These are phyloP conservation scores for Otis tarda DNA, from an alignment of 2,113 vertebrate genomes.

Conservation along the genomic window DNA sequence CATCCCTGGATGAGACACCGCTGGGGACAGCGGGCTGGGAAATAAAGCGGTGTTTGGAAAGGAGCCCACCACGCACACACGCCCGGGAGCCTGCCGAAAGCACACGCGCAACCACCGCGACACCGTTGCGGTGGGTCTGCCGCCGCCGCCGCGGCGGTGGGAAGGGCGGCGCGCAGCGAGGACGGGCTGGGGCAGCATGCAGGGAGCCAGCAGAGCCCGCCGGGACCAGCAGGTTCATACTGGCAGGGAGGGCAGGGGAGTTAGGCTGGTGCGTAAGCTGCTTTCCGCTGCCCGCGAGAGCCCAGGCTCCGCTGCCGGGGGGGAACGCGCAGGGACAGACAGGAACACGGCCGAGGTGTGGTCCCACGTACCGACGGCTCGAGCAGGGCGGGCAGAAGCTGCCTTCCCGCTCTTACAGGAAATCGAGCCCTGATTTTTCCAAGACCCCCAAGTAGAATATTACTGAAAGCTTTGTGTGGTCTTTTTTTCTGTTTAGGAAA, in stretches of 20 bases:
- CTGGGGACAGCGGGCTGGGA: neutral
- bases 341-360: fast-evolving
- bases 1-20: constrained; percentile 16
- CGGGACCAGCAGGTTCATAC: neutral
- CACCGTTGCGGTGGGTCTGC: neutral
- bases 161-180: neutral
- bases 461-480: neutral
- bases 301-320: neutral
- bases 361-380: neutral
- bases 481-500: neutral
- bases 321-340: neutral
- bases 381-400: neutral
- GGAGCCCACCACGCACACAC: neutral
- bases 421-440: neutral
- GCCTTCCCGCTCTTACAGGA: neutral
- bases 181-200: neutral
- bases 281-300: fast-evolving
- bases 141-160: fast-evolving
- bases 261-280: neutral
- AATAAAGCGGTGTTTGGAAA: neutral
- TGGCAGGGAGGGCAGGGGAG: neutral
- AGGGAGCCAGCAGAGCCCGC: fast-evolving
- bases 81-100: neutral
- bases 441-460: neutral
- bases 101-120: fast-evolving